These are phyloP conservation scores for Brachyhypopomus occidentalis DNA, from an alignment of 2,113 vertebrate genomes.

Conservation along the genomic window DNA sequence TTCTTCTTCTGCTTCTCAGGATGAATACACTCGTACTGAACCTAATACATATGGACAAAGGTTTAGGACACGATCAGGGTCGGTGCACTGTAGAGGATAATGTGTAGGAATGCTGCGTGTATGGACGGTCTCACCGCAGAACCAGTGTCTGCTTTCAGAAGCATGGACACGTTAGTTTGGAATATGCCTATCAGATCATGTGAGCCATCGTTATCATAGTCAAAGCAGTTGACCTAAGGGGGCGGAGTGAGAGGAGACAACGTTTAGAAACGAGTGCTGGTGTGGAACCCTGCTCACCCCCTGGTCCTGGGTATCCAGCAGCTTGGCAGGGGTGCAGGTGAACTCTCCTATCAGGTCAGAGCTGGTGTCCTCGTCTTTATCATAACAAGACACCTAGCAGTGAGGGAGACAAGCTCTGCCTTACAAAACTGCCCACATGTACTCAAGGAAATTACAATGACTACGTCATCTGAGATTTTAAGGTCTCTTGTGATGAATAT, in stretches of 20 bases:
- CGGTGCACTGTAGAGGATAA: background rate
- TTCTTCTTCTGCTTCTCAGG: slow-evolving; percentile 92
- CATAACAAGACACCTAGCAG: slow-evolving; percentile 63
- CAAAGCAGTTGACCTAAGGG: slow-evolving; percentile 82
- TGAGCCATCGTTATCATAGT: slow-evolving; percentile 86
- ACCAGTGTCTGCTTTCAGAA: slow-evolving; percentile 74
- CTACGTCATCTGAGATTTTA: no score
- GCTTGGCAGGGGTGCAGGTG: slow-evolving; percentile 42
- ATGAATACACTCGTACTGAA: slow-evolving; percentile 88
- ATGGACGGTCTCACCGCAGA: slow-evolving; percentile 75
- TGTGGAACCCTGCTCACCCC: slow-evolving; percentile 51
- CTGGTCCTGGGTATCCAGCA: slow-evolving; percentile 54
- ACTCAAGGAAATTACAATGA: no score
- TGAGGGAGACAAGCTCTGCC: slow-evolving; percentile 44
- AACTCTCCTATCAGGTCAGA: slow-evolving; percentile 62
- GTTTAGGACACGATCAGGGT: background rate
- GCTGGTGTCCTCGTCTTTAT: slow-evolving; percentile 56
- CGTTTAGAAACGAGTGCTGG: background rate
- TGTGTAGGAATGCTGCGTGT: background rate
- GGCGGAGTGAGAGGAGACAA: slow-evolving; percentile 2
- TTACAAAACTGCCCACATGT: background rate
- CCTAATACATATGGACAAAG: slow-evolving; percentile 63
- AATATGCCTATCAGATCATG: slow-evolving; percentile 91
- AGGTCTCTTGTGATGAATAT: no score
- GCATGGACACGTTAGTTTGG: slow-evolving; percentile 78